phyloP scores from a whole-genome alignment of 2,888 invertebrate species.

The Dascillus cervinus region DNA sequence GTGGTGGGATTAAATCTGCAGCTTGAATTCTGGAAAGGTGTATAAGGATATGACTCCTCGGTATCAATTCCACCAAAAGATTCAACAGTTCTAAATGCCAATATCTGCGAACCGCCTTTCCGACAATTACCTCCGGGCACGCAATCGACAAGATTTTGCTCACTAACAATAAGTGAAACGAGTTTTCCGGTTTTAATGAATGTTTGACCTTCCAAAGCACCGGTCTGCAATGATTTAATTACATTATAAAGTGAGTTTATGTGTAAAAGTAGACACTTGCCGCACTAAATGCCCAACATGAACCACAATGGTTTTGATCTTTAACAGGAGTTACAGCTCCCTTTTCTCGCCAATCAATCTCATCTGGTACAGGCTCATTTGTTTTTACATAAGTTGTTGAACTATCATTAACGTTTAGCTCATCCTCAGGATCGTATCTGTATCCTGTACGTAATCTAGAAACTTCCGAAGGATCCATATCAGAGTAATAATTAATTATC shows the following conservation, averaged over 20 bases:
- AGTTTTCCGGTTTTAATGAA: conserved; percentile 20
- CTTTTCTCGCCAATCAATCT: conserved; percentile 75
- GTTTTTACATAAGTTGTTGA: too few species aligned
- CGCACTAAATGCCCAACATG: conserved; percentile 88
- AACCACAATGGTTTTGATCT: conserved; percentile 85
- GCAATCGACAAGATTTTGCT: conserved; percentile 40
- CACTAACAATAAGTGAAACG: conserved; percentile 36
- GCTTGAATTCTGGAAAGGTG: too few species aligned
- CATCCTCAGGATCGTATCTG: too few species aligned
- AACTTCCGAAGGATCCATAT: too few species aligned
- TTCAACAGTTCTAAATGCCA: conserved; percentile 37
- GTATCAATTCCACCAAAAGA: conserved; percentile 22
- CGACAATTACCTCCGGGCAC: conserved; percentile 36
- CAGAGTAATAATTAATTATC: too few species aligned
- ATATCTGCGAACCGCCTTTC: conserved; percentile 38
- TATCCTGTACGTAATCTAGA: too few species aligned
- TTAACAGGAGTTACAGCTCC: conserved; percentile 85
- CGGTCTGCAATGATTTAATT: too few species aligned
- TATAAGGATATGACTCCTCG: conserved; percentile 35
- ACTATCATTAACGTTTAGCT: too few species aligned
- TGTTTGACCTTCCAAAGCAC: conserved; percentile 21
- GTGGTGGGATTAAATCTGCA: conserved; percentile 49
- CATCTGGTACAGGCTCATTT: conserved; percentile 44
- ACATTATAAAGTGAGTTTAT: too few species aligned
- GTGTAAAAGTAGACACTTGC: conserved; percentile 48